These are phyloP conservation scores for Rhagoletis pomonella DNA, from an alignment of 1,140 invertebrate genomes.

Conservation along the genomic window DNA sequence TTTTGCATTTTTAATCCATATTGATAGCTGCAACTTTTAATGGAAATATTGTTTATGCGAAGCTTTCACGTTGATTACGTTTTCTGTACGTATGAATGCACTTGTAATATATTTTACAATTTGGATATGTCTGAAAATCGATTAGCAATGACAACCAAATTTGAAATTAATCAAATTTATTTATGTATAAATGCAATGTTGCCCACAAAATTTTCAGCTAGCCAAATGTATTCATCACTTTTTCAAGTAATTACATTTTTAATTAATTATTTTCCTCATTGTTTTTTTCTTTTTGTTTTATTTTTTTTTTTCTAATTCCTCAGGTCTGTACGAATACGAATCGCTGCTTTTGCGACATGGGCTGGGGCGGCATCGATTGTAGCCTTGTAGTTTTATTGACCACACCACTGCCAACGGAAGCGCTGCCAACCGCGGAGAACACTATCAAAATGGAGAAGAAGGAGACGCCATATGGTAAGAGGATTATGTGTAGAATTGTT, in stretches of 20 bases:
- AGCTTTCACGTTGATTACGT: constrained; percentile 26
- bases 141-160: no score
- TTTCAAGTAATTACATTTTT: not conserved
- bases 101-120: not conserved
- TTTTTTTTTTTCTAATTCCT: constrained; percentile 4
- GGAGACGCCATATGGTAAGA: constrained; percentile 92
- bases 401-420: constrained; percentile 76
- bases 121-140: no score
- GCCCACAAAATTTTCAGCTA: no score
- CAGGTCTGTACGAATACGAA: constrained; percentile 96
- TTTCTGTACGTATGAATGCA: not conserved
- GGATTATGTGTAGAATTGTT: constrained; percentile 25
- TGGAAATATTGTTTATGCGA: constrained; percentile 20
- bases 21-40: constrained; percentile 29
- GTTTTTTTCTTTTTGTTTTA: no score
- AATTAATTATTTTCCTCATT: not conserved
- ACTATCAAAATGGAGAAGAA: constrained; percentile 85
- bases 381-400: constrained; percentile 83
- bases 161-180: no score
- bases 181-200: no score
- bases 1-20: constrained; percentile 29
- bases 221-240: not conserved
- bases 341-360: constrained; percentile 91
- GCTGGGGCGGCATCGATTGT: constrained; percentile 94
- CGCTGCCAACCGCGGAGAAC: constrained; percentile 73